Conservation (phyloP, 2,888 invertebrate genomes). For the Apodemia duryi region DNA sequence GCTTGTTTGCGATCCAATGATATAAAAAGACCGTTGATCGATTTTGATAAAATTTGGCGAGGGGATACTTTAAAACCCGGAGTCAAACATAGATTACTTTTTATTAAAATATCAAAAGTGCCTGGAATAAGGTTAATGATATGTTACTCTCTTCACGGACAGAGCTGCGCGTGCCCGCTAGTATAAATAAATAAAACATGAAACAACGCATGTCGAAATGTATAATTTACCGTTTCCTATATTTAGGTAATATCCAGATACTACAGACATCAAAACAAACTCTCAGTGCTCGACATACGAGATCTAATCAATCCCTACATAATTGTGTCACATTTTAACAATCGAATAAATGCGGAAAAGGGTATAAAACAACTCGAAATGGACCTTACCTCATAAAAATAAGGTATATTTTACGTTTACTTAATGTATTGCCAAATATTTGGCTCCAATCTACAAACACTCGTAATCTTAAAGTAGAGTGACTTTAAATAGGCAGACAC, state of each 20-base stretch:
- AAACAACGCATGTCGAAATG: too few relatives aligned
- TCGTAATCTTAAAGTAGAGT: constrained; percentile 9
- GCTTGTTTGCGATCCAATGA: too few relatives aligned
- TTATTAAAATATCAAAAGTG: too few relatives aligned
- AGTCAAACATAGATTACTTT: too few relatives aligned
- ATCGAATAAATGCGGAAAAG: constrained; percentile 9
- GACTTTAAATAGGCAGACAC: constrained; percentile 6
- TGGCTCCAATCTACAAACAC: constrained; percentile 10
- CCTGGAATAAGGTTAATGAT: too few relatives aligned
- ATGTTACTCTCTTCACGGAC: too few relatives aligned
- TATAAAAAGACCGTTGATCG: too few relatives aligned
- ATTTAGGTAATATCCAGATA: constrained; percentile 1
- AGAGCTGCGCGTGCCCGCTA: too few relatives aligned
- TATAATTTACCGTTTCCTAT: background rate
- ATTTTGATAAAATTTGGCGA: too few relatives aligned
- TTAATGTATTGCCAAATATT: background rate
- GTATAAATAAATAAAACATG: too few relatives aligned
- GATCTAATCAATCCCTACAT: constrained; percentile 6
- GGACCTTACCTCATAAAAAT: background rate
- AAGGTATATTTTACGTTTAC: background rate
- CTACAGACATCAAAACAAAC: background rate
- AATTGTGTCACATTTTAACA: constrained; percentile 9
- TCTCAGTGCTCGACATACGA: constrained; percentile 2
- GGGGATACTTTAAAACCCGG: too few relatives aligned
- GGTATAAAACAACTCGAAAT: background rate